Conservation (phyloP, 2,888 invertebrate species). For the Drosophila neonasuta region DNA sequence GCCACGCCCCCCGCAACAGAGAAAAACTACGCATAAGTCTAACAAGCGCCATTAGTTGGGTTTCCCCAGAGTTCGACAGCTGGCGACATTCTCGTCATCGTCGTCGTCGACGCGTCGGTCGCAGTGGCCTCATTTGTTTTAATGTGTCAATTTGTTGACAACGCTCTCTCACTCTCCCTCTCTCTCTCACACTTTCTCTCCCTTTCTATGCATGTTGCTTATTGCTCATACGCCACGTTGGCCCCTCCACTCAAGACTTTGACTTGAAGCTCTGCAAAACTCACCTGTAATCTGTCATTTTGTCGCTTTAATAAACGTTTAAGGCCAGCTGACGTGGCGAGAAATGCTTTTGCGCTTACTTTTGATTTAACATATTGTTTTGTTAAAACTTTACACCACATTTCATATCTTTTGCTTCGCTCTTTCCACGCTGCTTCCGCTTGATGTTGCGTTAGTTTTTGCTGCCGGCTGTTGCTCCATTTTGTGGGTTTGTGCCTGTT, state of each 20-base stretch:
- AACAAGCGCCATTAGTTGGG: constrained; percentile 71
- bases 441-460: constrained; percentile 10
- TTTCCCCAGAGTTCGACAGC: constrained; percentile 61
- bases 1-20: neutral
- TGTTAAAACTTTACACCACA: constrained; percentile 49
- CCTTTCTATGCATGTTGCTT: constrained; percentile 5
- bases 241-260: neutral
- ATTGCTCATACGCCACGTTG: constrained; percentile 47
- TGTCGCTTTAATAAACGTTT: constrained; percentile 71
- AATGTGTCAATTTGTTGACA: constrained; percentile 77
- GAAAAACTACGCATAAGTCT: constrained; percentile 61
- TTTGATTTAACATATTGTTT: constrained; percentile 53
- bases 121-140: constrained; percentile 77
- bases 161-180: constrained; percentile 3
- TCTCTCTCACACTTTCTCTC: neutral
- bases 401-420: constrained; percentile 30
- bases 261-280: constrained; percentile 20
- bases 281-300: constrained; percentile 74
- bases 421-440: neutral
- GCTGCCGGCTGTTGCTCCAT: constrained; percentile 5
- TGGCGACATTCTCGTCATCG: constrained; percentile 51
- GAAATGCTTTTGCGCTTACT: constrained; percentile 20
- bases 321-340: constrained; percentile 37
- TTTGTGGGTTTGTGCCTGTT: constrained; percentile 39
- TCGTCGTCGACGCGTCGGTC: constrained; percentile 26